Conservation (phyloP, 2,113 vertebrate genomes). For the Oryzias melastigma region DNA sequence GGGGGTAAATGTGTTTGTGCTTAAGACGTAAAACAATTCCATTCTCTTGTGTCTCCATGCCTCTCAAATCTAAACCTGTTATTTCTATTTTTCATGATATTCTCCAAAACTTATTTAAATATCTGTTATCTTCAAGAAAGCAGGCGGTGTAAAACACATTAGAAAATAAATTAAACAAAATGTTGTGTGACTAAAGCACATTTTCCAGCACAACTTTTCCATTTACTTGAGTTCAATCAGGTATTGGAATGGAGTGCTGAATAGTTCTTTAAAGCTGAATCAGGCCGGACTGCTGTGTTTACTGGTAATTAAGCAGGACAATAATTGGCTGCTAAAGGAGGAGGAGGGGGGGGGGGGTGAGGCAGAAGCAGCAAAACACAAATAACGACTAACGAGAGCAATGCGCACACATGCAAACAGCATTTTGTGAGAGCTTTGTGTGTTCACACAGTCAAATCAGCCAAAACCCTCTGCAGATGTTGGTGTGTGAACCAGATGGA, state of each 20-base stretch:
- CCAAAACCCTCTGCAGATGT: conserved; percentile 52
- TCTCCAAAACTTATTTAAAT: conserved; percentile 65
- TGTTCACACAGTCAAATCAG: conserved; percentile 37
- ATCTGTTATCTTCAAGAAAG: conserved; percentile 70
- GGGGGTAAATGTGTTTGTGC: conserved; percentile 27
- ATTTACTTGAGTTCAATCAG: conserved; percentile 74
- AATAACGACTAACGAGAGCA: conserved; percentile 45
- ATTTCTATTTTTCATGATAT: conserved; percentile 56
- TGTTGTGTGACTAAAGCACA: conserved; percentile 72
- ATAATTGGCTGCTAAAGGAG: conserved; percentile 68
- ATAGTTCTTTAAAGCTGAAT: conserved; percentile 67
- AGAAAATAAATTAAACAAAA: conserved; percentile 69
- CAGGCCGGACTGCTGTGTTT: conserved; percentile 51
- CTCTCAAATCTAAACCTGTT: conserved; percentile 54
- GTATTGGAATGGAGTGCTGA: conserved; percentile 62
- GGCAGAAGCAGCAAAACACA: conserved; percentile 35
- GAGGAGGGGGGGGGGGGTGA: conserved; percentile 27
- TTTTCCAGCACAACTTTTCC: conserved; percentile 68
- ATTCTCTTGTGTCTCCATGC: conserved; percentile 24
- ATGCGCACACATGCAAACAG: conserved; percentile 32
- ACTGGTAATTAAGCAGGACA: conserved; percentile 73
- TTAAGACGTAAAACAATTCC: conserved; percentile 22
- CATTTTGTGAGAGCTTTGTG: conserved; percentile 25
- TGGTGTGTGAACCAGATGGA: conserved; percentile 59
- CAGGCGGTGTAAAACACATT: conserved; percentile 66